Conservation (phyloP, 2,113 vertebrate genomes). For the Oncorhynchus nerka region DNA sequence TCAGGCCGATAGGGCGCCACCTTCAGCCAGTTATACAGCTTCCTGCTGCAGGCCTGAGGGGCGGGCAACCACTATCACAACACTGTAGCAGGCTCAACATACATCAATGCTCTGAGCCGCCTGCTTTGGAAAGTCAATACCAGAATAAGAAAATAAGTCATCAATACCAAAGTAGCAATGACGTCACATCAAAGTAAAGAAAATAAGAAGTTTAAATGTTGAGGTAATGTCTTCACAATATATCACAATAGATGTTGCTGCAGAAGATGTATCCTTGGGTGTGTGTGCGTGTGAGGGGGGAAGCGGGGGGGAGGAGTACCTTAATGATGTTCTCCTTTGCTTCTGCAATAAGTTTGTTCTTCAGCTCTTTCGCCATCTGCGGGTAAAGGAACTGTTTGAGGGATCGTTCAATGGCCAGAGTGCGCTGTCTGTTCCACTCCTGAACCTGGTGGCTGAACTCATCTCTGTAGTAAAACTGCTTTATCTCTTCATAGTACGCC, state of each 20-base stretch:
- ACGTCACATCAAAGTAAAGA: no score
- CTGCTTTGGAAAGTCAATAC: conserved; percentile 24
- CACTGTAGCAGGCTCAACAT: conserved; percentile 18
- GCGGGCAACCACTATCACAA: conserved; percentile 17
- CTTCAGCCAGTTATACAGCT: conserved; percentile 87
- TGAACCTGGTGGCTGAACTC: conserved; percentile 99
- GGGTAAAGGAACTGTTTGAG: conserved; percentile 95
- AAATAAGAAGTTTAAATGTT: not conserved
- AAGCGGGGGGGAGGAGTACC: conserved; percentile 62
- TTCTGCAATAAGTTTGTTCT: conserved; percentile 91
- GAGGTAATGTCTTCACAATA: not conserved
- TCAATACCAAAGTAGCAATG: not conserved
- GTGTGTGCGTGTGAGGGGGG: not conserved
- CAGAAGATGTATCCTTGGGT: not conserved
- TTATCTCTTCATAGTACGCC: conserved; percentile 98
- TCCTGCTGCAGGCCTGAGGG: conserved; percentile 81
- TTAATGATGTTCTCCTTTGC: conserved; percentile 95
- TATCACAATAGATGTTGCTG: no score
- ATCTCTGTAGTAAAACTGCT: conserved; percentile 98
- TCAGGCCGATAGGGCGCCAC: conserved; percentile 86
- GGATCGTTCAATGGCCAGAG: conserved; percentile 88
- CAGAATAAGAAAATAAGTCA: conserved; percentile 8
- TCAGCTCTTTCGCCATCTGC: conserved; percentile 97
- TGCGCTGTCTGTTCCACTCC: conserved; percentile 97
- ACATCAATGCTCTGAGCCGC: conserved; percentile 17